phyloP scores from a whole-genome alignment of 2,888 invertebrate species.

The Geophilus truncorum region DNA sequence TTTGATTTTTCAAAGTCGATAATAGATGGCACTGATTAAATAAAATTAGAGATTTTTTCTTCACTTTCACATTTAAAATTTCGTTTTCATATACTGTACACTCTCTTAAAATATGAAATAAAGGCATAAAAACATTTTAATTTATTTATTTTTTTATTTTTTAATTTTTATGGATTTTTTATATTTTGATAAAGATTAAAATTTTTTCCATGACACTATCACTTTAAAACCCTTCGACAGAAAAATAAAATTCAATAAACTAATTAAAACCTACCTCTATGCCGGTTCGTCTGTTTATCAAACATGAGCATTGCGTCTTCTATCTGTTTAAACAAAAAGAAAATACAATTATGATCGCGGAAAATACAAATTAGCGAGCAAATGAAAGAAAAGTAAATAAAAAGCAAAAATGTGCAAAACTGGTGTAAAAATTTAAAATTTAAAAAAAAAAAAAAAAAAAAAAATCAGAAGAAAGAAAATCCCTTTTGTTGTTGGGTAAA shows the following conservation, averaged over 20 bases:
- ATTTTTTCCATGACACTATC: too few species aligned
- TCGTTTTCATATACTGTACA: too few species aligned
- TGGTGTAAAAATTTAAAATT: background rate
- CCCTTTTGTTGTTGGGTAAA: background rate
- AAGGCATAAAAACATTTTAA: too few species aligned
- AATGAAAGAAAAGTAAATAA: background rate
- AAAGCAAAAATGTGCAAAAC: background rate
- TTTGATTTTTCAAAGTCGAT: too few species aligned
- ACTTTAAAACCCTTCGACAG: too few species aligned
- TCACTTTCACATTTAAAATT: too few species aligned
- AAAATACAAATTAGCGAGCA: background rate
- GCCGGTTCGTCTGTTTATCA: constrained; percentile 99
- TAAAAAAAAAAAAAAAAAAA: background rate
- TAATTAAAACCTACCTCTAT: constrained; percentile 62
- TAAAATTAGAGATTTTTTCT: too few species aligned
- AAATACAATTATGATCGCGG: constrained; percentile 40
- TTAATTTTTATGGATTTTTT: too few species aligned
- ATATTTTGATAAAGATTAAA: too few species aligned
- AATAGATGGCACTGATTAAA: too few species aligned
- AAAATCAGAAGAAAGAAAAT: background rate
- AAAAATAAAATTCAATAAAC: background rate
- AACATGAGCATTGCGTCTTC: constrained; percentile 99
- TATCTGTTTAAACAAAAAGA: constrained; percentile 69
- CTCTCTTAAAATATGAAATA: too few species aligned
- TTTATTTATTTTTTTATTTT: too few species aligned